phyloP scores from a whole-genome alignment of 2,888 invertebrate species.

The Drosophila picticornis region DNA sequence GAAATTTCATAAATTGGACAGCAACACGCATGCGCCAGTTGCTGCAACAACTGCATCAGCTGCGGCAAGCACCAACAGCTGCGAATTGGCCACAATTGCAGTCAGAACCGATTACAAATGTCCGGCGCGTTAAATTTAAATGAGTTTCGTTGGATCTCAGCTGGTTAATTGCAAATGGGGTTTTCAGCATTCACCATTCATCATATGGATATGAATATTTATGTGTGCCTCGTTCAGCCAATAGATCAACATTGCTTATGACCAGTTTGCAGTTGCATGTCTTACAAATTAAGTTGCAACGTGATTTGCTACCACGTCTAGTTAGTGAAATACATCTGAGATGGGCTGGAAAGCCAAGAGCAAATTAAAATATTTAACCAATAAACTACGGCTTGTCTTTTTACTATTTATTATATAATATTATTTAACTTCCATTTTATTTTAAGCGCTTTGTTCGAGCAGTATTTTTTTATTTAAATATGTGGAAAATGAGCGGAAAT shows the following conservation, averaged over 20 bases:
- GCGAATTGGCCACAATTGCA: constrained; percentile 53
- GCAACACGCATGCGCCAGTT: constrained; percentile 73
- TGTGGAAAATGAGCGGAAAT: background rate
- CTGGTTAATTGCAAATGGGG: constrained; percentile 64
- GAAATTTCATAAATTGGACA: constrained; percentile 68
- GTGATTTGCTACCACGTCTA: constrained; percentile 8
- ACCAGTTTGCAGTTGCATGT: constrained; percentile 11
- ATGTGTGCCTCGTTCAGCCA: constrained; percentile 17
- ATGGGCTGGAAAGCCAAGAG: background rate
- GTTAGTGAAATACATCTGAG: background rate
- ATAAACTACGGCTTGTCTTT: background rate
- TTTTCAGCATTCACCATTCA: constrained; percentile 38
- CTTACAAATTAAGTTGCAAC: constrained; percentile 18
- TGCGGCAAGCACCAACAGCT: constrained; percentile 28
- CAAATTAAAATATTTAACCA: background rate
- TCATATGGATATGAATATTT: constrained; percentile 25
- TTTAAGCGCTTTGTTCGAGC: background rate
- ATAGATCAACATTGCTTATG: constrained; percentile 30
- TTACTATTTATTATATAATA: constrained; percentile 3
- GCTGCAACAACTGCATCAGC: constrained; percentile 45
- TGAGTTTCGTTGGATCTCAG: constrained; percentile 41
- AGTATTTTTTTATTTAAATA: background rate
- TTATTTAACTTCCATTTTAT: background rate
- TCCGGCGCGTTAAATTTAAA: constrained; percentile 38
- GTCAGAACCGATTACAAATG: constrained; percentile 62